These are phyloP conservation scores for Hypothenemus hampei DNA, from an alignment of 1,140 invertebrate genomes.

Conservation along the genomic window DNA sequence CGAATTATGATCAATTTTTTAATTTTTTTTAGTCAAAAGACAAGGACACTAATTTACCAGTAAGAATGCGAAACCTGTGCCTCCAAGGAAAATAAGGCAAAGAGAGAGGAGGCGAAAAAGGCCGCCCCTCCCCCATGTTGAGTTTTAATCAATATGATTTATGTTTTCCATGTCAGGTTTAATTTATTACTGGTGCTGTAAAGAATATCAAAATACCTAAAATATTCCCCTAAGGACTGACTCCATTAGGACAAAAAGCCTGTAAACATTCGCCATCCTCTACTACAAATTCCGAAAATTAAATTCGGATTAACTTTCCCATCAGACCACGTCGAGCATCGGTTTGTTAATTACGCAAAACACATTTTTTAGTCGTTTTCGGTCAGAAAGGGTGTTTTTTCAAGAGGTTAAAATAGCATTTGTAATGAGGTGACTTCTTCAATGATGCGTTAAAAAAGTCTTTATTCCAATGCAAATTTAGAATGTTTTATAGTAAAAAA, in stretches of 20 bases:
- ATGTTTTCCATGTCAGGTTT: background rate
- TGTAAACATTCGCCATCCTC: background rate
- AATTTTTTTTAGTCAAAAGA: no score
- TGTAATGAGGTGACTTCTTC: no score
- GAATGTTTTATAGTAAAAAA: no score
- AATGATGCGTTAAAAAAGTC: no score
- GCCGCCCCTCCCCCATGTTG: background rate
- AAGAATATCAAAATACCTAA: background rate
- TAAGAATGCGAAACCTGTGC: background rate
- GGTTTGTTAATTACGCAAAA: no score
- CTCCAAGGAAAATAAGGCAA: background rate
- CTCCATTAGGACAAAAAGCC: background rate
- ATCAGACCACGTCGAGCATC: background rate
- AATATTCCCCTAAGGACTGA: background rate
- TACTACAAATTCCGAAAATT: background rate
- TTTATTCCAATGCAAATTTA: no score
- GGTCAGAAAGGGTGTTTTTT: no score
- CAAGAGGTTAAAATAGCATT: no score
- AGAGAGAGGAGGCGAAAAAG: background rate
- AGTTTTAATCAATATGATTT: conserved; percentile 1
- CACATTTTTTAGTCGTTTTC: no score
- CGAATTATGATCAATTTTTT: no score
- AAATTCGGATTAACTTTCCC: background rate
- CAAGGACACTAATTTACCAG: no score
- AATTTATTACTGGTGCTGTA: background rate